phyloP scores from a whole-genome alignment of 2,888 invertebrate genomes.

The Eurois occulta region DNA sequence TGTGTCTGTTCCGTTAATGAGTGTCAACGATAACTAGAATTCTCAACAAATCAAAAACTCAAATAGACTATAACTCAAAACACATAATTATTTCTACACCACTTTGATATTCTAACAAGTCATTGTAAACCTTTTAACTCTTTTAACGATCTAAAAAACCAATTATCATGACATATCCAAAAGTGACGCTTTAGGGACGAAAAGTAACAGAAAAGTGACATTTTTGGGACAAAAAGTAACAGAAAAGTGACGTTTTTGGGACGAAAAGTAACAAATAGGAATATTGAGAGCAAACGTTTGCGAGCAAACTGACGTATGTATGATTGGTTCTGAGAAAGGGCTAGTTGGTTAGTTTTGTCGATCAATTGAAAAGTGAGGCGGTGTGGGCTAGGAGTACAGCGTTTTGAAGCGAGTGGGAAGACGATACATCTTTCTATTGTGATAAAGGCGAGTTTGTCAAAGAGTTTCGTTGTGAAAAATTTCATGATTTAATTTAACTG shows the following conservation, averaged over 20 bases:
- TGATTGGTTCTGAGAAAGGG: slow-evolving; percentile 71
- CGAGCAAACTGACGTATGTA: slow-evolving; percentile 46
- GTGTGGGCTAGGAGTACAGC: slow-evolving; percentile 39
- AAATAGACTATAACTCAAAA: slow-evolving; percentile 31
- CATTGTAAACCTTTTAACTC: slow-evolving; percentile 43
- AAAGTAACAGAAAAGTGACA: slow-evolving; percentile 21
- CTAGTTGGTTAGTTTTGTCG: slow-evolving; percentile 58
- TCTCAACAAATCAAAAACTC: background rate
- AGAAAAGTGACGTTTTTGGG: slow-evolving; percentile 26
- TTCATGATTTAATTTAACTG: too few species aligned
- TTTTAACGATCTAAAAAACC: slow-evolving; percentile 32
- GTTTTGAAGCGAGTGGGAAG: background rate
- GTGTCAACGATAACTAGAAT: slow-evolving; percentile 2
- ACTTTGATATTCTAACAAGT: slow-evolving; percentile 30
- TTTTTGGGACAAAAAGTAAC: slow-evolving; percentile 33
- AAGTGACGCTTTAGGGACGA: background rate
- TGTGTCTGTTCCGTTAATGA: background rate
- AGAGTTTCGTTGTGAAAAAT: background rate
- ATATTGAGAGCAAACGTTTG: slow-evolving; percentile 46
- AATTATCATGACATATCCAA: slow-evolving; percentile 18
- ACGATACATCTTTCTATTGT: background rate
- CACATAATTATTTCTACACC: slow-evolving; percentile 33
- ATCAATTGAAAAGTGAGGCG: slow-evolving; percentile 63
- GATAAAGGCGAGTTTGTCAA: background rate
- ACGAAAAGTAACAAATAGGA: slow-evolving; percentile 47